A percentile compares a stretch with the other conserved stretches of the same genome.
phyloP scores from a whole-genome alignment of 1,140 invertebrate genomes.

The Diuraphis noxia region DNA sequence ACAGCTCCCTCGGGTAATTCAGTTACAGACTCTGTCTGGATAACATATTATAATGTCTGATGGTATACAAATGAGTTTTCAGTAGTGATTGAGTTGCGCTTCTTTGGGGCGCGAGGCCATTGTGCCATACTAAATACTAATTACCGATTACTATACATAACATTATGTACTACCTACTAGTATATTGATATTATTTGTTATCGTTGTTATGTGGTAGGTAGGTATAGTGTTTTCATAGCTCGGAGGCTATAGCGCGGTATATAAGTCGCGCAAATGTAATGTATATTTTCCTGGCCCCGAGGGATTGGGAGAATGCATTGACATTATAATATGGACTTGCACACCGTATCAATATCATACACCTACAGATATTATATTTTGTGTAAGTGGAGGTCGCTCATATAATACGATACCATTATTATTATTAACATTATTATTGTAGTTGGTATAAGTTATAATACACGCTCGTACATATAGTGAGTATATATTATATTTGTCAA shows the following conservation, averaged over 20 bases:
- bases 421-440: not conserved
- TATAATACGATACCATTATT: not conserved
- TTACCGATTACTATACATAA: not conserved
- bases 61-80: not conserved
- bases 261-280: not conserved
- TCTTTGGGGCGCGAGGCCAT: not conserved
- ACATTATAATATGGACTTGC: not conserved
- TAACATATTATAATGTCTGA: not conserved
- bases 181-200: not conserved
- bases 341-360: not conserved
- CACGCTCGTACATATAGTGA: not conserved
- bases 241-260: not conserved
- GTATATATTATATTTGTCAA: not conserved
- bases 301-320: not conserved
- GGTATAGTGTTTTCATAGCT: constrained; percentile 6
- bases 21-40: not conserved
- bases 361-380: not conserved
- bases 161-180: not conserved
- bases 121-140: not conserved
- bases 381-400: not conserved
- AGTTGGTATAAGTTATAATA: not conserved
- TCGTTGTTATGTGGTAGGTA: not conserved
- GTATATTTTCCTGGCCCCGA: not conserved
- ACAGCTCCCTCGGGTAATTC: not conserved
- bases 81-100: not conserved